Conservation (phyloP, 2,113 vertebrate genomes). For the Labeo catla region DNA sequence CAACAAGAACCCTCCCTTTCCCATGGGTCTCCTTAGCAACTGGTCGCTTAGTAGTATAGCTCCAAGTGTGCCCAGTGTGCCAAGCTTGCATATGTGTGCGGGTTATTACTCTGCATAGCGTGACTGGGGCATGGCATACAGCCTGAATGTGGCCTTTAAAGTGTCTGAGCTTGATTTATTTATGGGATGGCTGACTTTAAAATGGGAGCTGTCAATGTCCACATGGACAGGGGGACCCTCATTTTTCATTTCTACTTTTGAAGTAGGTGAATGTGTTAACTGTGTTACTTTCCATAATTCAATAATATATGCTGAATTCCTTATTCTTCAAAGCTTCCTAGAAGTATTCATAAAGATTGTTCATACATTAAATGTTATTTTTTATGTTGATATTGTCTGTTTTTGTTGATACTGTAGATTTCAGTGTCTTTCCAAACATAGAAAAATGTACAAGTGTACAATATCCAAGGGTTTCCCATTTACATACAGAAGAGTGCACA, state of each 20-base stretch:
- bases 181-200: slow-evolving; percentile 40
- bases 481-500: neutral
- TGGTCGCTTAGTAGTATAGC: slow-evolving; percentile 82
- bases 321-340: too few relatives aligned
- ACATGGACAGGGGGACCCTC: neutral
- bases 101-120: slow-evolving; percentile 41
- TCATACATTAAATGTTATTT: too few relatives aligned
- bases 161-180: slow-evolving; percentile 45
- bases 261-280: too few relatives aligned
- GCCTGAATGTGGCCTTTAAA: slow-evolving; percentile 50
- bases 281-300: too few relatives aligned
- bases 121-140: slow-evolving; percentile 53
- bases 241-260: too few relatives aligned
- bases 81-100: slow-evolving; percentile 63
- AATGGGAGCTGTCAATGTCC: slow-evolving; percentile 27
- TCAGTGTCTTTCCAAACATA: neutral
- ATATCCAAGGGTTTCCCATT: neutral
- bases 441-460: neutral
- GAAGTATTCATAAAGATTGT: too few relatives aligned
- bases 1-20: slow-evolving; percentile 83
- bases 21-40: slow-evolving; percentile 86
- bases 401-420: too few relatives aligned
- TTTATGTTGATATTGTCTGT: neutral
- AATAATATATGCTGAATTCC: too few relatives aligned
- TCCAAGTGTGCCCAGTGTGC: slow-evolving; percentile 80